These are phyloP conservation scores for Aradophagus sp. DNA, from an alignment of 1,140 invertebrate species.

Conservation along the genomic window DNA sequence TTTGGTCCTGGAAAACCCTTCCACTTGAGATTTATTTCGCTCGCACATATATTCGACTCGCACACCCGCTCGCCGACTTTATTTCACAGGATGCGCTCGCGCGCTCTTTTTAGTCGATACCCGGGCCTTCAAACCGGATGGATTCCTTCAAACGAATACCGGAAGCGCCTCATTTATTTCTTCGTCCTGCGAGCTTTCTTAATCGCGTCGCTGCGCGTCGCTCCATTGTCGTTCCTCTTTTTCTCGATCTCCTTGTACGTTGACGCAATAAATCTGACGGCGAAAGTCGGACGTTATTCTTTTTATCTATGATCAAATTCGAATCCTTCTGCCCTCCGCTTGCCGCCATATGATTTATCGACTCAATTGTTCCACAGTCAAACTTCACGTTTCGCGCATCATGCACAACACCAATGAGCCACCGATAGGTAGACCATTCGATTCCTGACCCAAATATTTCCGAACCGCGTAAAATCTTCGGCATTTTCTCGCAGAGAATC, in stretches of 20 bases:
- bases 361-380: conserved; percentile 32
- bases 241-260: conserved; percentile 8
- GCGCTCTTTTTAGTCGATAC: conserved; percentile 44
- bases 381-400: conserved; percentile 22
- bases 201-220: conserved; percentile 6
- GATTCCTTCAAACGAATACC: conserved; percentile 54
- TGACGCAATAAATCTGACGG: conserved; percentile 5
- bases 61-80: conserved; percentile 45
- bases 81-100: conserved; percentile 16
- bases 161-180: conserved; percentile 54
- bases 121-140: conserved; percentile 38
- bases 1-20: conserved; percentile 55
- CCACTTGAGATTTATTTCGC: conserved; percentile 52
- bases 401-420: no score
- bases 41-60: conserved; percentile 55
- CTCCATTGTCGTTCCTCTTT: no score
- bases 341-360: conserved; percentile 25
- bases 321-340: no score
- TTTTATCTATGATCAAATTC: conserved; percentile 13
- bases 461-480: conserved; percentile 42
- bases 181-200: conserved; percentile 31
- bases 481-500: conserved; percentile 60
- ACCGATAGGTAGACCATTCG: conserved; percentile 12
- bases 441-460: conserved; percentile 63
- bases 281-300: background rate